These are phyloP conservation scores for Platanista minor DNA, from an alignment of 2,113 vertebrate genomes.

Conservation along the genomic window DNA sequence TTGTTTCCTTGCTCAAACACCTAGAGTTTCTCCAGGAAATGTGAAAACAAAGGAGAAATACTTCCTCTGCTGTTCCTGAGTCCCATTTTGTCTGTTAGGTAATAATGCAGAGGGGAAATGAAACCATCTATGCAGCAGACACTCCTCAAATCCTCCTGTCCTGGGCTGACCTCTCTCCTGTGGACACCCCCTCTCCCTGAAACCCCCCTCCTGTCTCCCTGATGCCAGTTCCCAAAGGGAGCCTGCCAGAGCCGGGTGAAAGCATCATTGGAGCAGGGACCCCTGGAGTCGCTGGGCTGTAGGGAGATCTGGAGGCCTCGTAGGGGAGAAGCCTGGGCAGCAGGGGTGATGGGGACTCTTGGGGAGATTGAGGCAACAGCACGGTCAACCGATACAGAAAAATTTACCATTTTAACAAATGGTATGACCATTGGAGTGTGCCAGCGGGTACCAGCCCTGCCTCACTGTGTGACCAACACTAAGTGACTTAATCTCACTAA, in stretches of 20 bases:
- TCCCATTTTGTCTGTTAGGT: not conserved
- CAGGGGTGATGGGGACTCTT: not conserved
- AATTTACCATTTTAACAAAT: not conserved
- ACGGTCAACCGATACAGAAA: not conserved
- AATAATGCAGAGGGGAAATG: not conserved
- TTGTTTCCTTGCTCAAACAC: not conserved
- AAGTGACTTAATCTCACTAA: not conserved
- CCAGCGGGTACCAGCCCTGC: not conserved
- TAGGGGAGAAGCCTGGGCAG: not conserved
- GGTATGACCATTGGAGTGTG: no score
- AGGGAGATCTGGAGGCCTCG: not conserved
- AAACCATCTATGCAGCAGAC: not conserved
- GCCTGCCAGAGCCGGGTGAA: not conserved
- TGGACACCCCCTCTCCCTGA: rapidly evolving
- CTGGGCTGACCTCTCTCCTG: not conserved
- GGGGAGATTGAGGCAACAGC: not conserved
- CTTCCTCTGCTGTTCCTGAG: not conserved
- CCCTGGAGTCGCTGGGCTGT: not conserved
- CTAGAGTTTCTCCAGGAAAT: not conserved
- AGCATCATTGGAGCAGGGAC: not conserved
- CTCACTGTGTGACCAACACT: not conserved
- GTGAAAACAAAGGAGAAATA: not conserved
- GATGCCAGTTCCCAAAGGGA: not conserved
- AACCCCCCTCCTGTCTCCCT: not conserved
- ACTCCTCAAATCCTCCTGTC: not conserved